phyloP scores from a whole-genome alignment of 2,113 vertebrate species.

The Catharus minimus region DNA sequence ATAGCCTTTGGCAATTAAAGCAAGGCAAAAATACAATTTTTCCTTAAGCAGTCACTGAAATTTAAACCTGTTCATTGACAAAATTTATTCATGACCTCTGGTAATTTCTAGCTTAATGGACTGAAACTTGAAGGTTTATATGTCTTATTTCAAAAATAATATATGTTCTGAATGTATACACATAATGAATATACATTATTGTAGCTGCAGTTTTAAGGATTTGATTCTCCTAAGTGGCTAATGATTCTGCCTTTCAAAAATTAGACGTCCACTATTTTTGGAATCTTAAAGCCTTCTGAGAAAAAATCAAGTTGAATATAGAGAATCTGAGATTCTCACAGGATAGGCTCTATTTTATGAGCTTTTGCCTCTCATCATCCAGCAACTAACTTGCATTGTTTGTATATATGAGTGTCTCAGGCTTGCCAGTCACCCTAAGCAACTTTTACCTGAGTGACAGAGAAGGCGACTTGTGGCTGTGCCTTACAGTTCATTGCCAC shows the following conservation, averaged over 20 bases:
- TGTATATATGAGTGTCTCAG: neutral
- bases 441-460: neutral
- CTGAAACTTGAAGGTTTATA: slow-evolving; percentile 11
- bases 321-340: neutral
- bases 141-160: neutral
- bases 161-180: neutral
- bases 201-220: neutral
- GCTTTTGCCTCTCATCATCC: neutral
- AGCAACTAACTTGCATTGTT: neutral
- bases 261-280: neutral
- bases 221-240: neutral
- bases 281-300: neutral
- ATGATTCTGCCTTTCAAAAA: slow-evolving; percentile 8
- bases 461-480: neutral
- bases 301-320: neutral
- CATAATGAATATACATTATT: neutral
- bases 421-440: neutral
- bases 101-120: slow-evolving; percentile 24
- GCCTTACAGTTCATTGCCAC: neutral
- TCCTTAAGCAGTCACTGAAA: slow-evolving; percentile 30
- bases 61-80: slow-evolving; percentile 9
- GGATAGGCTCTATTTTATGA: neutral
- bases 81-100: slow-evolving; percentile 8
- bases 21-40: slow-evolving; percentile 11
- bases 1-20: neutral